These are phyloP conservation scores for Ernsta delagoae DNA, from an alignment of 2,888 invertebrate species.

Conservation along the genomic window DNA sequence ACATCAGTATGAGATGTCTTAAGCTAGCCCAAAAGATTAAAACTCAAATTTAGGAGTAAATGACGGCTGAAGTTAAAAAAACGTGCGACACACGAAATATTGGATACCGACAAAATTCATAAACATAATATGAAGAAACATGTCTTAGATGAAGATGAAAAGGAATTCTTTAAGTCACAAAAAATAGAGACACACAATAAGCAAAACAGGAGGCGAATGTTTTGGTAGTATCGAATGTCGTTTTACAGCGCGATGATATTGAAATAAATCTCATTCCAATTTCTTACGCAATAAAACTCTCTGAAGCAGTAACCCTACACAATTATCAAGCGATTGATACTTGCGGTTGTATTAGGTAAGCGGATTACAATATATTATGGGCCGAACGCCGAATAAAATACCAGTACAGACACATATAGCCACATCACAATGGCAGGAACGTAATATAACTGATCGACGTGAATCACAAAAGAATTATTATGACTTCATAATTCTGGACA, in stretches of 20 bases:
- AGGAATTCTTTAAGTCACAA: no score
- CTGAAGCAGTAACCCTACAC: neutral
- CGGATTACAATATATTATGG: constrained; percentile 5
- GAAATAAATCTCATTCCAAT: neutral
- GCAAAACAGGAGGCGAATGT: no score
- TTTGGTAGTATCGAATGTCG: neutral
- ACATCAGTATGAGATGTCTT: no score
- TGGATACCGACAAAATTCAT: no score
- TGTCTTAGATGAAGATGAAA: no score
- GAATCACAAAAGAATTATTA: neutral
- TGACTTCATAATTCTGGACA: neutral
- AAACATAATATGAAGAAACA: no score
- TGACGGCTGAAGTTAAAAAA: no score
- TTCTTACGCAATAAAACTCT: neutral
- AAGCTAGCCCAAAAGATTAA: no score
- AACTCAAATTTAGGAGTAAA: no score
- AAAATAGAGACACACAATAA: no score
- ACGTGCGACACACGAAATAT: no score
- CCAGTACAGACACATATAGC: neutral
- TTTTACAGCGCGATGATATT: neutral
- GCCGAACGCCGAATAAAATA: neutral
- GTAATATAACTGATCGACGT: neutral
- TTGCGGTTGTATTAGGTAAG: constrained; percentile 6
- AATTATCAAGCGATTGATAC: neutral
- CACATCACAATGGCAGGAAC: constrained; percentile 11